phyloP scores from a whole-genome alignment of 2,888 invertebrate species.

The Cerastoderma edule region DNA sequence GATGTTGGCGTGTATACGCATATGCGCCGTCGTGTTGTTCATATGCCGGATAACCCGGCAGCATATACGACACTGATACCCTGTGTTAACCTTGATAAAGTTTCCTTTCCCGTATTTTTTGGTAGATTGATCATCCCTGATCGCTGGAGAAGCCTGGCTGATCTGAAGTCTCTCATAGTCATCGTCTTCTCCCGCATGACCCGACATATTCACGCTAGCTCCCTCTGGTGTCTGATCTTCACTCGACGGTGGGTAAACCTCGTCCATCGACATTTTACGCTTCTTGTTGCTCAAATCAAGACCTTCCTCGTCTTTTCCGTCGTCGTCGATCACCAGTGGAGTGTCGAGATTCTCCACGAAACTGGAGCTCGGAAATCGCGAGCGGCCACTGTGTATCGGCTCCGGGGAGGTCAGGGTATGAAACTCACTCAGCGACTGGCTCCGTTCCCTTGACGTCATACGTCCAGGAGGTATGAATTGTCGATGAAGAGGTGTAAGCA shows the following conservation, averaged over 20 bases:
- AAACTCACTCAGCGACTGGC: conserved; percentile 60
- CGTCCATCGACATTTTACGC: conserved; percentile 55
- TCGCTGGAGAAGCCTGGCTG: conserved; percentile 29
- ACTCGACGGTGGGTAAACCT: conserved; percentile 32
- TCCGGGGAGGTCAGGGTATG: conserved; percentile 42
- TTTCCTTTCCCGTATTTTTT: conserved; percentile 64
- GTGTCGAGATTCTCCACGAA: conserved; percentile 56
- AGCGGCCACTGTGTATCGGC: conserved; percentile 28
- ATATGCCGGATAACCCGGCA: conserved; percentile 60
- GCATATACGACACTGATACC: conserved; percentile 62
- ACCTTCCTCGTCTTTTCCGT: conserved; percentile 44
- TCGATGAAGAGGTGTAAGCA: conserved; percentile 50
- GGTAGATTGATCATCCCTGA: conserved; percentile 41
- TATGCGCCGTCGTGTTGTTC: conserved; percentile 63
- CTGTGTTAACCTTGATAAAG: conserved; percentile 60
- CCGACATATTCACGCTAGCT: conserved; percentile 24
- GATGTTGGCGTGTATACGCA: conserved; percentile 60
- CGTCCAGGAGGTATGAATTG: conserved; percentile 45
- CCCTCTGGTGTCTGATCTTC: conserved; percentile 28
- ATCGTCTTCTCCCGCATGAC: conserved; percentile 37
- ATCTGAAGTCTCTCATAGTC: conserved; percentile 30
- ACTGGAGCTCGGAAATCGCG: conserved; percentile 58
- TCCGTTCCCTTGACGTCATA: conserved; percentile 42
- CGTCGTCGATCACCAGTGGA: conserved; percentile 55
- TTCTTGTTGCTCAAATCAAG: conserved; percentile 59